A percentile compares a stretch with the other conserved stretches of the same genome.
Conservation (phyloP, 2,113 vertebrate genomes). For the Notechis scutatus region DNA sequence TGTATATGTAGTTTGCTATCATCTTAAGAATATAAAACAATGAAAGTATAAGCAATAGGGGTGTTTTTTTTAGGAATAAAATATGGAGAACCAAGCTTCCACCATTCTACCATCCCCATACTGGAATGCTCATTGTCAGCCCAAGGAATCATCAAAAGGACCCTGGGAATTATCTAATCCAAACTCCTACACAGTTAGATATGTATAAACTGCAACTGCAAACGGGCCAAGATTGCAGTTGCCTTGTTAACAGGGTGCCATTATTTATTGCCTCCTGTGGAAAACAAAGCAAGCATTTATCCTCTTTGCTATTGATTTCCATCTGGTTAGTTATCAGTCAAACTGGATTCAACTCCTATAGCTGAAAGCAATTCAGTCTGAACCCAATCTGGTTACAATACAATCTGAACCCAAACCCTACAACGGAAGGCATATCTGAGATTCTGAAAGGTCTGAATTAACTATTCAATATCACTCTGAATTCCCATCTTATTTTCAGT, state of each 20-base stretch:
- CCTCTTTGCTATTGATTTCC: background rate
- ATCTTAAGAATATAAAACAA: background rate
- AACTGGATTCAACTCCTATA: too few species aligned
- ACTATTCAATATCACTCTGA: background rate
- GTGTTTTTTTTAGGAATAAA: background rate
- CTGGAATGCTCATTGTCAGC: background rate
- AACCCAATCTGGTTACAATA: background rate
- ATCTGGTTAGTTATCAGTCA: background rate
- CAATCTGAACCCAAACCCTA: background rate
- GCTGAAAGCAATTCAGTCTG: too few species aligned
- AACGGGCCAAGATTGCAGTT: background rate
- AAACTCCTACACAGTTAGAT: background rate
- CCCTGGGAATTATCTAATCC: background rate
- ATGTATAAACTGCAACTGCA: background rate
- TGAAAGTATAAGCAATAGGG: background rate
- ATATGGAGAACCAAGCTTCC: background rate
- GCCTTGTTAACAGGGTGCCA: background rate
- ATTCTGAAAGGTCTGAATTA: background rate
- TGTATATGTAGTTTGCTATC: background rate
- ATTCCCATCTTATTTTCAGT: background rate
- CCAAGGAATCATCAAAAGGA: background rate
- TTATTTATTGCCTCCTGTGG: background rate
- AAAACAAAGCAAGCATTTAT: background rate
- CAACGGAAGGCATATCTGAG: background rate
- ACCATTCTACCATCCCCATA: background rate